Base-by-base conservation (phyloP, 2,888 invertebrate genomes). In the Thyatira batis region DNA sequence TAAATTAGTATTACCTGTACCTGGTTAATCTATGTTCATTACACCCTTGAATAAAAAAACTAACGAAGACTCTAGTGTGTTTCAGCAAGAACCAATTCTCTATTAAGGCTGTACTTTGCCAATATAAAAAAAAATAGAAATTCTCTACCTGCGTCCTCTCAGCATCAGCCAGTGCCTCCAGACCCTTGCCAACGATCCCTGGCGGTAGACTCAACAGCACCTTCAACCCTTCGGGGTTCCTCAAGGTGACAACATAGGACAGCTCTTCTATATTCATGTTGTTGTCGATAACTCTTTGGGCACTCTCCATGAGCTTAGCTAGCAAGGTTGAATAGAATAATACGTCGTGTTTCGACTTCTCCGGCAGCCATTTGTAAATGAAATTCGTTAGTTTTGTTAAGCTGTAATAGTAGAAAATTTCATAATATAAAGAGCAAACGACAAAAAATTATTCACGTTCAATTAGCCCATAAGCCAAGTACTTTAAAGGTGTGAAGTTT, bases 201-300 rank as follows among this genome's bases (percentile, higher is more conserved):
- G 82, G 69, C 4, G 87, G 83, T 10, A 93, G 58, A 0, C 59
- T 62, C 11, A 78, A 63, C 8, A 93, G 58, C 10, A 85, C 57
- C 57, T 82, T 71, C 0, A 92, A 65, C 5, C 82, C 91, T 0
- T 73, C 71, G 28, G 89, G 81, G 68, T 92, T 80, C 65, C 86
- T 71, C 79, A 80, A 45, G 66, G 89, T 85, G 1, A 83, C 80
- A 39, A 89, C 80, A 52, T 89, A 89, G 65, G 85, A 73, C 63
- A 90, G 72, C 60, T 88, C 78, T 61, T 92, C 86, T 69, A 92
- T 80, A 57, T 89, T 72, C 71, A 84, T 80, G 66, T 92, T 92
- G 2, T 85, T 84, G 2, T 74, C 61, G 6, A 92, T 73, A 0
- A 90, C 84, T 61, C 70, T 76, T 1, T 82, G 67, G 0, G 87